Percentiles rank a stretch among this genome's conserved stretches.
phyloP scores from a whole-genome alignment of 2,113 vertebrate species.

The Morone chrysops region DNA sequence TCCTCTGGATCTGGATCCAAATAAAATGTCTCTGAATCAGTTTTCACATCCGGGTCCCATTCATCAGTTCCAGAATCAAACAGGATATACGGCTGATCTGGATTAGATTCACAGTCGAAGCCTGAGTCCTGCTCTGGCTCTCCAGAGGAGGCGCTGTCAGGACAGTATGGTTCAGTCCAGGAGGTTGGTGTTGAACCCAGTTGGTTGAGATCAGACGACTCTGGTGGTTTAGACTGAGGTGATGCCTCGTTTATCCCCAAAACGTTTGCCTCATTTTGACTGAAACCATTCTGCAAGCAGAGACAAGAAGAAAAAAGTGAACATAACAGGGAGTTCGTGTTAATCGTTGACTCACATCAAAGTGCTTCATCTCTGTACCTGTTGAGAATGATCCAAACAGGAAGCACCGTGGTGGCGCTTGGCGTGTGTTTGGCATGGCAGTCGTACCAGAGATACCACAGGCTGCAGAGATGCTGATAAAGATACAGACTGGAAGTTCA shows the following conservation, averaged over 20 bases:
- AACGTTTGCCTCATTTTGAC: slow-evolving; percentile 7
- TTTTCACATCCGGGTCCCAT: slow-evolving; percentile 41
- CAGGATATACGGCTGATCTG: slow-evolving; percentile 67
- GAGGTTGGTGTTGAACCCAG: not conserved
- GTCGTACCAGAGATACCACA: slow-evolving; percentile 79
- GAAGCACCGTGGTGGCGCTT: not conserved
- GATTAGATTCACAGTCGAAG: slow-evolving; percentile 70
- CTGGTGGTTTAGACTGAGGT: slow-evolving; percentile 3
- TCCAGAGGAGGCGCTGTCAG: slow-evolving; percentile 24
- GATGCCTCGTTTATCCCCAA: slow-evolving; percentile 31
- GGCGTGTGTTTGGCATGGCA: slow-evolving; percentile 36
- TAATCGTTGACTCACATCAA: not conserved
- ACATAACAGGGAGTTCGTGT: not conserved
- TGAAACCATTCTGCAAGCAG: slow-evolving; percentile 51
- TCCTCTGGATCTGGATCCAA: slow-evolving; percentile 69
- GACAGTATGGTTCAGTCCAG: slow-evolving; percentile 61
- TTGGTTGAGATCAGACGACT: not conserved
- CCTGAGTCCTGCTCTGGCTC: slow-evolving; percentile 66
- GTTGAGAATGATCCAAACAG: slow-evolving; percentile 12
- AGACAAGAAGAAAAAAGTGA: not conserved
- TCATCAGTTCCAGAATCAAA: slow-evolving; percentile 59
- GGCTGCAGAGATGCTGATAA: slow-evolving; percentile 74
- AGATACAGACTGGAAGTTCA: slow-evolving; percentile 74
- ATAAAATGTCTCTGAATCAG: slow-evolving; percentile 66
- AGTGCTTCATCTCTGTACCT: slow-evolving; percentile 45